These are phyloP conservation scores for Parazoanthus darwini DNA, from an alignment of 92 coral and sea anemone genomes.

Conservation along the genomic window DNA sequence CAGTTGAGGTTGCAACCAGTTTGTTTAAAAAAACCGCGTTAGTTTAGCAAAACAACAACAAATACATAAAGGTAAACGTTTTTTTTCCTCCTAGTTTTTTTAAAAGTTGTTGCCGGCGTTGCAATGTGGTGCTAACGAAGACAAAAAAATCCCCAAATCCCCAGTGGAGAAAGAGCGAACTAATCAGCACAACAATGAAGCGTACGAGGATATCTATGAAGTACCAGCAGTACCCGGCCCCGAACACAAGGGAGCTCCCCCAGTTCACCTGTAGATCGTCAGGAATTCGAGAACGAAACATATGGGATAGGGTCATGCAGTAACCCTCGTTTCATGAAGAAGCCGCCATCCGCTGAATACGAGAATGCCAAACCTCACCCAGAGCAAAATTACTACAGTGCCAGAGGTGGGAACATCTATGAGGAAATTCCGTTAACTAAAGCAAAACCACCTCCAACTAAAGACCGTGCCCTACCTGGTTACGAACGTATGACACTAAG, in stretches of 20 bases:
- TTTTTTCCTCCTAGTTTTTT: neutral
- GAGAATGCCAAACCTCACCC: neutral
- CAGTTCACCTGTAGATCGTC: neutral
- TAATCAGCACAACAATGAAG: neutral
- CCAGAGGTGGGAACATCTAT: too few relatives aligned
- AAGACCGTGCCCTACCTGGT: neutral
- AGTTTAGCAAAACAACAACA: too few relatives aligned
- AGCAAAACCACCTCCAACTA: neutral
- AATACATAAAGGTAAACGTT: too few relatives aligned
- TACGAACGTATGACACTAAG: neutral
- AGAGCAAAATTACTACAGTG: neutral
- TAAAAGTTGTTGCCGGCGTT: neutral
- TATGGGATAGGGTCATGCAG: neutral
- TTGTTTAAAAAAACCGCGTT: too few relatives aligned
- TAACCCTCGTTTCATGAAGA: neutral
- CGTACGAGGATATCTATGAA: neutral
- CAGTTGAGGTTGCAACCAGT: too few relatives aligned
- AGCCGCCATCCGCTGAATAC: neutral
- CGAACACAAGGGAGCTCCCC: too few relatives aligned
- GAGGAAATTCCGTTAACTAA: neutral
- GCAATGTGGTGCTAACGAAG: neutral
- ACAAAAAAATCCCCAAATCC: neutral
- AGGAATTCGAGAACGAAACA: neutral
- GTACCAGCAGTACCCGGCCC: too few relatives aligned
- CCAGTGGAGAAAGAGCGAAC: neutral